Base-by-base conservation (phyloP, 1,140 invertebrate species). In the Papilio dardanus region DNA sequence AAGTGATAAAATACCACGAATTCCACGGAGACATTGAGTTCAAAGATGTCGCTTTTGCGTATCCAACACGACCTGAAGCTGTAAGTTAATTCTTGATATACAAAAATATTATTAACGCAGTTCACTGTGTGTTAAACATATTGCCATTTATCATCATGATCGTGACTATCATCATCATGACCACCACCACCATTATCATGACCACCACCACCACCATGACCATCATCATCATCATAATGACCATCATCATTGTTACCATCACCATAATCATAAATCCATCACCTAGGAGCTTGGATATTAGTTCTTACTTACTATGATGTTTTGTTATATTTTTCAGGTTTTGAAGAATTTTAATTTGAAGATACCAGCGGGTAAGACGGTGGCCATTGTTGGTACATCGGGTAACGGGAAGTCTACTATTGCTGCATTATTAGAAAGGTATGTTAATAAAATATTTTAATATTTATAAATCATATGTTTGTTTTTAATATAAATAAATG, bases 331-430 rank as follows among this genome's bases (percentile, higher is more conserved):
- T 88, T 93, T 69, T 84, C 97, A 95, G 81, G 95, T 99, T 35
- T 91, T 99, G 37, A 95, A 96, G 74, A 94, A 98, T 86, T 98
- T 99, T 79, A 97, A 95, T 86, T 89, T 99, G 30, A 94, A 94
- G 58, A 95, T 99, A 80, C 96, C 96, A 4, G 95, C 97, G 19
- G 98, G 98, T n/a, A 96, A 97, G 94, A 96, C 97, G 1, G 96
- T 99, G 2, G 98, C 98, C 12, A 95, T 99, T 66, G 98, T 99
- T 74, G 98, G 98, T 24, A 94, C 96, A 14, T 98, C 97, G 77
- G 98, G 98, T 2, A 97, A 97, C 88, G 98, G 98, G 14, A 99
- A 99, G 94, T 98, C 97, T 2, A 99, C 98, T 0, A 95, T 99
- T 30, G 98, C 97, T 21, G 95, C 95, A 3, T 93, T 99, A 35